Conservation (phyloP, 2,797 vertebrate species). For the Catamblyrhynchus diadema region DNA sequence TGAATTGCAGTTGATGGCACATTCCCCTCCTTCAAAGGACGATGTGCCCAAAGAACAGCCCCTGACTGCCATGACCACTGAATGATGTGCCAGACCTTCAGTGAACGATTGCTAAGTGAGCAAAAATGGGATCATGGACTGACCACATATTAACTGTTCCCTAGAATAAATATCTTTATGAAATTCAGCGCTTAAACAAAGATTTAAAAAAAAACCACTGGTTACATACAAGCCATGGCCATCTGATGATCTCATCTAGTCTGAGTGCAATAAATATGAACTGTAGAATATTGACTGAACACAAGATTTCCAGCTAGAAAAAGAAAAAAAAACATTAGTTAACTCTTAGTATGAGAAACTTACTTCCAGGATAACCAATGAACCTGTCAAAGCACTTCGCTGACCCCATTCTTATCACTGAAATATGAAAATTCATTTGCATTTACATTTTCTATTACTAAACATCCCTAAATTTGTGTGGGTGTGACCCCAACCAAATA, state of each 20-base stretch:
- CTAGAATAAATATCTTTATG: neutral
- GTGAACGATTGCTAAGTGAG: neutral
- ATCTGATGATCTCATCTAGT: conserved; percentile 93
- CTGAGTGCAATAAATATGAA: conserved; percentile 99
- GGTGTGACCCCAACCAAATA: neutral
- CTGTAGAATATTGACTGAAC: conserved; percentile 98
- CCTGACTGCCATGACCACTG: neutral
- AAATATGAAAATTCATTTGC: neutral
- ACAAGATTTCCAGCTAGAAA: conserved; percentile 94
- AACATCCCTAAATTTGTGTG: neutral
- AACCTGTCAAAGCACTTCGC: neutral
- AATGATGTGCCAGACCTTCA: neutral
- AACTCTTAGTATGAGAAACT: neutral
- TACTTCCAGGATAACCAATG: neutral
- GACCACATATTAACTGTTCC: neutral
- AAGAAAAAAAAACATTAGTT: neutral
- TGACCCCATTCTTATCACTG: neutral
- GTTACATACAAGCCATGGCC: conserved; percentile 95
- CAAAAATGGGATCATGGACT: neutral
- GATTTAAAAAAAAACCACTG: neutral
- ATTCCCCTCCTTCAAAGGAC: neutral
- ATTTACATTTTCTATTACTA: neutral
- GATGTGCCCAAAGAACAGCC: neutral
- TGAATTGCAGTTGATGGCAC: neutral
- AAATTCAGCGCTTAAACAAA: neutral